Percentiles rank a stretch among this genome's conserved stretches.
phyloP scores from a whole-genome alignment of 2,888 invertebrate species.

The Lycocerus yunnanus region DNA sequence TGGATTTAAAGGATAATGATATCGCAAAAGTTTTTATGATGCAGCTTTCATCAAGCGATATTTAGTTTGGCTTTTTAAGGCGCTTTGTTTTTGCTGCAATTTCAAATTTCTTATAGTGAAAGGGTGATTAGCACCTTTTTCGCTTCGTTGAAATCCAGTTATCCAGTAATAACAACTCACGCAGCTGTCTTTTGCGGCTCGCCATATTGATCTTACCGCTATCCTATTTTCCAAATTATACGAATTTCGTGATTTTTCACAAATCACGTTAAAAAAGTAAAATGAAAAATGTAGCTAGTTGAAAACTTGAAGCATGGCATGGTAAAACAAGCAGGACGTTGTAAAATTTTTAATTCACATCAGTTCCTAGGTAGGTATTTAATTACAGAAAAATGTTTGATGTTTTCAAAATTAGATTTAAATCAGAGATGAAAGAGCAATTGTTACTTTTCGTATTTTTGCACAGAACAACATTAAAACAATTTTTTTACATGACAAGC shows the following conservation, averaged over 20 bases:
- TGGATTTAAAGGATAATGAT: neutral
- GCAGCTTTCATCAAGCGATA: constrained; percentile 7
- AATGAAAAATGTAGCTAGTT: neutral
- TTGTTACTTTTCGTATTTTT: neutral
- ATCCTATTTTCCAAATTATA: neutral
- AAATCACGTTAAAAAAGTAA: neutral
- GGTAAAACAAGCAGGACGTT: neutral
- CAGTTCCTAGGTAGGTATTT: neutral
- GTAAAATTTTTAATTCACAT: neutral
- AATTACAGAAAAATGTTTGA: neutral
- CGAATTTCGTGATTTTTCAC: constrained; percentile 11
- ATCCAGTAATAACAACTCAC: constrained; percentile 25
- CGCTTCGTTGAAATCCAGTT: constrained; percentile 24
- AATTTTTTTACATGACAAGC: neutral
- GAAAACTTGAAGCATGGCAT: neutral
- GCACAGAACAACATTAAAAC: neutral
- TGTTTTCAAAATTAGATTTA: neutral
- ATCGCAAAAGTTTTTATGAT: neutral
- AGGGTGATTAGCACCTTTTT: constrained; percentile 27
- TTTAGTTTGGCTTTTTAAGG: constrained; percentile 13
- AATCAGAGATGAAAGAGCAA: neutral
- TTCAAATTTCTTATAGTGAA: constrained; percentile 18
- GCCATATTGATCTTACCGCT: constrained; percentile 19
- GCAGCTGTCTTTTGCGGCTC: constrained; percentile 23
- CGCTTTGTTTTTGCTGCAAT: constrained; percentile 12